Evolutionary conservation across 1,140 invertebrate species (phyloP).

Genomic region (Pentalonia nigronervosa): DNA sequence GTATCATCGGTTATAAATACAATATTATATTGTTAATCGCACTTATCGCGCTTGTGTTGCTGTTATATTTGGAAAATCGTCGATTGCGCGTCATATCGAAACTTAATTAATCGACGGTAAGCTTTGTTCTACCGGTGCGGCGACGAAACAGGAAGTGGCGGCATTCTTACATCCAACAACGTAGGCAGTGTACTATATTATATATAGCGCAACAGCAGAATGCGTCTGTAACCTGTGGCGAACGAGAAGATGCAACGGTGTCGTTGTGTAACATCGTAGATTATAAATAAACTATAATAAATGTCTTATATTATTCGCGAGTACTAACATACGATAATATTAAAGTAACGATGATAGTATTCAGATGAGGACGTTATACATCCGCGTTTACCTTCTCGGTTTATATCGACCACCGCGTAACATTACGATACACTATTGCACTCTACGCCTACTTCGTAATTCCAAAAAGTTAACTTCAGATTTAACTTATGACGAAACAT

Average conservation of each 20-base stretch:
- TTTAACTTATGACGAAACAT: background rate
- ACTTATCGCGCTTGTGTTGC: background rate
- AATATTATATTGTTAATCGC: background rate
- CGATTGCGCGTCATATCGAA: background rate
- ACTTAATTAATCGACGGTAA: background rate
- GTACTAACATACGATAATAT: background rate
- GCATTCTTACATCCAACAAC: background rate
- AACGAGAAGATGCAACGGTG: background rate
- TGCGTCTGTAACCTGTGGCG: background rate
- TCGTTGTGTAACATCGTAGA: background rate
- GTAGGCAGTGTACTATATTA: background rate
- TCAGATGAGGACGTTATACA: background rate
- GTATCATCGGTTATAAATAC: background rate
- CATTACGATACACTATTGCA: background rate
- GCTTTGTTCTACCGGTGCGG: background rate
- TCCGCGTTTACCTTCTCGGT: too few relatives aligned
- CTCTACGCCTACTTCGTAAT: background rate
- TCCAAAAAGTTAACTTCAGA: background rate
- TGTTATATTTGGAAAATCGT: background rate
- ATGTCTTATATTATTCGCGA: background rate
- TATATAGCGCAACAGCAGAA: slow-evolving; percentile 3
- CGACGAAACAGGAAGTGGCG: background rate
- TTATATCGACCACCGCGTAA: too few relatives aligned
- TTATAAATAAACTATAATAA: background rate
- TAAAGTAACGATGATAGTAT: background rate